Conservation (phyloP, 2,888 invertebrate genomes). For the Reticulitermes lucifugus region DNA sequence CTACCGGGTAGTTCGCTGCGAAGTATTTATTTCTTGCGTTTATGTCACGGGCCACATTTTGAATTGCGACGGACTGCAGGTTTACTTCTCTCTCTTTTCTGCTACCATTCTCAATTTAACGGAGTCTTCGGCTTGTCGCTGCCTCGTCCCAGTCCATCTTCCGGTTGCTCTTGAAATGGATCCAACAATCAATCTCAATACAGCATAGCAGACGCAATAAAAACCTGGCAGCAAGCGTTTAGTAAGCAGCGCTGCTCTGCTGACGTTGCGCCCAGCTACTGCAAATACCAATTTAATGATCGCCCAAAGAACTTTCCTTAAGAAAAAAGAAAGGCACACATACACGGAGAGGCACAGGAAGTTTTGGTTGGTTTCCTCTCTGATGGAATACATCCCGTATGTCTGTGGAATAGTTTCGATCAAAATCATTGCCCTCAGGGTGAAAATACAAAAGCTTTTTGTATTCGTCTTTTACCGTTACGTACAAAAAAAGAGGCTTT, state of each 20-base stretch:
- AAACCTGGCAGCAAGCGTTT: background rate
- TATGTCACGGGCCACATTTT: too few relatives aligned
- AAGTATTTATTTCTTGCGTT: too few relatives aligned
- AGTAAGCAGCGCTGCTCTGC: background rate
- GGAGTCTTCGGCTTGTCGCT: too few relatives aligned
- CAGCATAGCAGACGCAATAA: background rate
- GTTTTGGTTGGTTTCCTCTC: conserved; percentile 9
- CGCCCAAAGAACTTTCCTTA: background rate
- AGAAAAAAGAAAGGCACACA: background rate
- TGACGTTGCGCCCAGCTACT: background rate
- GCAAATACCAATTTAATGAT: conserved; percentile 16
- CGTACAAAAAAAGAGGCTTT: background rate
- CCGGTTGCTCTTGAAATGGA: background rate
- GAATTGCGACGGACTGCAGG: too few relatives aligned
- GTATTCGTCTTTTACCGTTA: background rate
- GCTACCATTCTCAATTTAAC: too few relatives aligned
- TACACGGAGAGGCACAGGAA: background rate
- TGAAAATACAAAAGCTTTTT: conserved; percentile 3
- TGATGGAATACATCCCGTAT: conserved; percentile 4
- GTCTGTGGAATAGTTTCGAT: background rate
- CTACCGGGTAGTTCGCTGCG: too few relatives aligned
- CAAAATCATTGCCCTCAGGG: conserved; percentile 9
- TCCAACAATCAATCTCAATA: conserved; percentile 9
- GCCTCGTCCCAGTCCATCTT: too few relatives aligned
- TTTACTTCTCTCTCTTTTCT: too few relatives aligned